Conservation (phyloP, 2,113 vertebrate species). For the Ceyx melanurus region DNA sequence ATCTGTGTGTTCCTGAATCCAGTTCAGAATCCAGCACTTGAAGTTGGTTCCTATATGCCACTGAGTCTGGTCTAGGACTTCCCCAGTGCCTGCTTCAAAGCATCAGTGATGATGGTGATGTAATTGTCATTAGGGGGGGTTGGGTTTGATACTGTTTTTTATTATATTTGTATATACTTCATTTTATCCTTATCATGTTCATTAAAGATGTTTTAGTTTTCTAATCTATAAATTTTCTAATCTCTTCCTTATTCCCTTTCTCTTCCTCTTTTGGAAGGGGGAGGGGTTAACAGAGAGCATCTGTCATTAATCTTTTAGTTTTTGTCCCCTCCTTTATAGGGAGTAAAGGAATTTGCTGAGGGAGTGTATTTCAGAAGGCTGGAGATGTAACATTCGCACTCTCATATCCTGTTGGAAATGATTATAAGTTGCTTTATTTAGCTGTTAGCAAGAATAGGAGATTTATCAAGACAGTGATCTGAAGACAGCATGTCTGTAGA, state of each 20-base stretch:
- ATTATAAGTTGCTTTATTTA: neutral
- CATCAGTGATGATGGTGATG: neutral
- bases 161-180: neutral
- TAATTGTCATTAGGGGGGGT: neutral
- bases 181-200: neutral
- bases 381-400: neutral
- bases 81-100: neutral
- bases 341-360: neutral
- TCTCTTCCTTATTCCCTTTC: neutral
- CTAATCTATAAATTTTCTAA: neutral
- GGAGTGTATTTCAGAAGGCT: neutral
- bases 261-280: neutral
- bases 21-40: neutral
- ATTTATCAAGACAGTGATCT: neutral
- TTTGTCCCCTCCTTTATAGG: neutral
- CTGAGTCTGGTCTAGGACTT: neutral
- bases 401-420: neutral
- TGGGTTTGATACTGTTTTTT: neutral
- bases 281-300: neutral
- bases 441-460: neutral
- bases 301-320: neutral
- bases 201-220: neutral
- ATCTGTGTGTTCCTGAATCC: neutral
- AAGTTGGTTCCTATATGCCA: neutral
- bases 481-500: neutral